Evolutionary conservation across 1,140 invertebrate species (phyloP).

Genomic region (Macrosteles quadrilineatus): DNA sequence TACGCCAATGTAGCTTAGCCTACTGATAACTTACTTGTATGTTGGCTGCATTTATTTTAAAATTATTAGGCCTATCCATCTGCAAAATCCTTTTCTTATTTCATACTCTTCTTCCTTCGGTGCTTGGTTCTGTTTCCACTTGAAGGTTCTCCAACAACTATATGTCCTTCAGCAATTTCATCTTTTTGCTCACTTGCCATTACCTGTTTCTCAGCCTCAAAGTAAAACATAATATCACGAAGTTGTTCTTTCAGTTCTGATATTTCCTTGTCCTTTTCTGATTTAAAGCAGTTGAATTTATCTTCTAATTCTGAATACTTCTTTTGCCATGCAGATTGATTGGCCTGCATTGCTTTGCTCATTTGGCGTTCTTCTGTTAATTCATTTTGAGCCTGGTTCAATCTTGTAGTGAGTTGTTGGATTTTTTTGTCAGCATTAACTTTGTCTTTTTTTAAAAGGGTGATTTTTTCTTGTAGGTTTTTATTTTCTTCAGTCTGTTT

Average conservation of each 20-base stretch:
- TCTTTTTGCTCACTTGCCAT: constrained; percentile 55
- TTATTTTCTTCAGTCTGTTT: constrained; percentile 47
- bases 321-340: constrained; percentile 76
- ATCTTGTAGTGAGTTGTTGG: constrained; percentile 55
- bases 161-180: constrained; percentile 69
- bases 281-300: constrained; percentile 58
- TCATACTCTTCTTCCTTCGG: not conserved
- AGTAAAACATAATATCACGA: constrained; percentile 93
- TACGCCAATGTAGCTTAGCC: not conserved
- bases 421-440: constrained; percentile 38
- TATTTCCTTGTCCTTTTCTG: constrained; percentile 69
- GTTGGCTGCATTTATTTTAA: too few relatives aligned
- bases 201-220: constrained; percentile 76
- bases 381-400: constrained; percentile 61
- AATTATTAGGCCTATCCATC: not conserved
- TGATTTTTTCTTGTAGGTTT: constrained; percentile 46
- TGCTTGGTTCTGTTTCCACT: not conserved
- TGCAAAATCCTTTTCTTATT: not conserved
- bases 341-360: constrained; percentile 71
- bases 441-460: constrained; percentile 36
- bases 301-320: constrained; percentile 66
- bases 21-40: not conserved
- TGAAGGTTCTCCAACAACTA: constrained; percentile 57
- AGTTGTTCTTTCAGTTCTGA: constrained; percentile 87
- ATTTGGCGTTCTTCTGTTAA: constrained; percentile 78